These are phyloP conservation scores for Leucoraja ocellata DNA, from an alignment of 2,797 vertebrate genomes.

Conservation along the genomic window DNA sequence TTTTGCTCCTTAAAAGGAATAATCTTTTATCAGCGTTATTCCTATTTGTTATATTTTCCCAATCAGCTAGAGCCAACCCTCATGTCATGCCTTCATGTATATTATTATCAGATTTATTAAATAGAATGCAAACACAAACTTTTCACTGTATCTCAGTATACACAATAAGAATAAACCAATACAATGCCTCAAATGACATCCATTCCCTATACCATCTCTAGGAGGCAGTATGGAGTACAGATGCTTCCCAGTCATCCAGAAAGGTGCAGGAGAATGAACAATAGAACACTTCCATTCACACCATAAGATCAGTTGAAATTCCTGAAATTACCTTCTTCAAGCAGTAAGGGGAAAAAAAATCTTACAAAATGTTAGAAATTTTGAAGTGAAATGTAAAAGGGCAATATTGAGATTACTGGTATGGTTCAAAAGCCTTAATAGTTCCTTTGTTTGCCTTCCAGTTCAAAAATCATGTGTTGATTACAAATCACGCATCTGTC, in stretches of 20 bases:
- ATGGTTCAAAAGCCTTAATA: neutral
- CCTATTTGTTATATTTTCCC: no score
- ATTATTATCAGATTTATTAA: no score
- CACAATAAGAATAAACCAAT: neutral
- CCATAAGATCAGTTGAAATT: neutral
- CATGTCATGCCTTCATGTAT: no score
- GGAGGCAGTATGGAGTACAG: neutral
- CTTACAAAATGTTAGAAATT: neutral
- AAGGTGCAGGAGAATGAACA: neutral
- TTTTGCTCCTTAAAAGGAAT: no score
- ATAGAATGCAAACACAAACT: no score
- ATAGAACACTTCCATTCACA: neutral
- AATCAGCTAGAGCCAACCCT: no score
- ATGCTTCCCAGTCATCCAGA: neutral
- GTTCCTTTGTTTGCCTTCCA: neutral
- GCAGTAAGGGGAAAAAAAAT: neutral
- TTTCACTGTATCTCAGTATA: no score
- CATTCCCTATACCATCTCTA: neutral
- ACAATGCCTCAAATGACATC: neutral
- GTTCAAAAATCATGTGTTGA: neutral
- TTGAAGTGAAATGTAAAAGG: neutral
- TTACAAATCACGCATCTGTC: neutral
- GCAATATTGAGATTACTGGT: neutral
- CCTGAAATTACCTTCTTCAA: neutral
- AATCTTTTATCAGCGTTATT: no score